Base-by-base conservation (phyloP, 2,797 vertebrate genomes). In the Sebastes hubbsi region DNA sequence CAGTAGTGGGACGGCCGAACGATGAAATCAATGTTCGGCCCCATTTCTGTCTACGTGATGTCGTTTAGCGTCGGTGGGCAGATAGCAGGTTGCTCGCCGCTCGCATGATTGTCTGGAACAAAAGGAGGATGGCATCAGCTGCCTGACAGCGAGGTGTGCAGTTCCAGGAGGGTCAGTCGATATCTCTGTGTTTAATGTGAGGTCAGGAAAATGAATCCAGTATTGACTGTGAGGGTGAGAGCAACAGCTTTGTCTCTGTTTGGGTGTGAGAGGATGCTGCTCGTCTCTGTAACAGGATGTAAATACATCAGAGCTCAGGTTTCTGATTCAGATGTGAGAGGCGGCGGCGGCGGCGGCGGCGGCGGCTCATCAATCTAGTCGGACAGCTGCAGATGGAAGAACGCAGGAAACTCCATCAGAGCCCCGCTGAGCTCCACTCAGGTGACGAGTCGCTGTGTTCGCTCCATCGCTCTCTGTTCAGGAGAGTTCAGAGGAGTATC, bases 111-210 rank as follows among this genome's bases (percentile, higher is more conserved):
- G 84, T 83, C 78, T 36, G 63, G 59, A 88, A 84, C 82, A 73
- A 86, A 84, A 67, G 60, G 34, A 29, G 62, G 74, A 74, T 10
- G 75, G 69, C 54, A 27, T 75, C 56, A 72, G 20, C 70, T 82
- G 84, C 85, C 80, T 86, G 90, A 92, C 85, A 84, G 80, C 70
- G 6, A 73, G 73, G 80, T 82, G 88, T 54, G 73, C 77, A 75
- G 85, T 89, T 87, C 72, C 60, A 74, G 78, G 68, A 72, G 67
- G 73, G n/a, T 30, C 20, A 67, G 77, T 95, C 87, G 11, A 88
- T 93, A 85, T 63, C 14, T 77, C 65, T 82, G 72, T 77, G 72
- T 70, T 66, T 71, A 71, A 80, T 87, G 54, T 81, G 86, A 90
- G 30, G 70, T 54, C 60, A 10, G 70, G 69, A 36, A 82, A 66